Conservation (phyloP, 2,888 invertebrate species). For the Lasioglossum vierecki region DNA sequence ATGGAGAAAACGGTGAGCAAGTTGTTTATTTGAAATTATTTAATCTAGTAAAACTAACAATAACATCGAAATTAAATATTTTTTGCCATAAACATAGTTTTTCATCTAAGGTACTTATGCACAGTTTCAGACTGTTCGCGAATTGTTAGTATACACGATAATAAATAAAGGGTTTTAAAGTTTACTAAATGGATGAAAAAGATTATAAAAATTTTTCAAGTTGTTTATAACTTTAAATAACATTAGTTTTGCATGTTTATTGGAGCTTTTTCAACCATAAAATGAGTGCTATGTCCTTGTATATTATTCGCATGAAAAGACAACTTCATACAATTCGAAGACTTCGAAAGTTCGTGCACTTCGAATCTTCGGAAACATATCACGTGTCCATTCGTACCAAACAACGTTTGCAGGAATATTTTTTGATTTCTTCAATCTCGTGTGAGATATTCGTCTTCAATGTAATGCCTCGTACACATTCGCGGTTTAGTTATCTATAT, state of each 20-base stretch:
- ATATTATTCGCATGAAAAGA: too few relatives aligned
- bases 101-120: not conserved
- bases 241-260: not conserved
- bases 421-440: not conserved
- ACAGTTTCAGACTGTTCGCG: not conserved
- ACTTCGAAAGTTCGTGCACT: too few relatives aligned
- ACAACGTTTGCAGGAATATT: not conserved
- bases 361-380: too few relatives aligned
- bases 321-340: too few relatives aligned
- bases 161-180: not conserved
- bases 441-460: not conserved
- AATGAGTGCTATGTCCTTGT: not conserved
- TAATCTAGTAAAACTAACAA: not conserved
- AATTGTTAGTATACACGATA: too few relatives aligned
- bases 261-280: not conserved
- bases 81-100: not conserved
- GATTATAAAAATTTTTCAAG: not conserved
- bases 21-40: not conserved
- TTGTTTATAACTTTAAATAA: not conserved
- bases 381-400: not conserved
- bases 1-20: constrained; percentile 83
- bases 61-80: not conserved
- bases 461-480: not conserved
- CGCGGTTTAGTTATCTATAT: not conserved
- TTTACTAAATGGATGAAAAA: not conserved